Evolutionary conservation across 2,113 vertebrate genomes (phyloP).

Genomic region (Pholis gunnellus): DNA sequence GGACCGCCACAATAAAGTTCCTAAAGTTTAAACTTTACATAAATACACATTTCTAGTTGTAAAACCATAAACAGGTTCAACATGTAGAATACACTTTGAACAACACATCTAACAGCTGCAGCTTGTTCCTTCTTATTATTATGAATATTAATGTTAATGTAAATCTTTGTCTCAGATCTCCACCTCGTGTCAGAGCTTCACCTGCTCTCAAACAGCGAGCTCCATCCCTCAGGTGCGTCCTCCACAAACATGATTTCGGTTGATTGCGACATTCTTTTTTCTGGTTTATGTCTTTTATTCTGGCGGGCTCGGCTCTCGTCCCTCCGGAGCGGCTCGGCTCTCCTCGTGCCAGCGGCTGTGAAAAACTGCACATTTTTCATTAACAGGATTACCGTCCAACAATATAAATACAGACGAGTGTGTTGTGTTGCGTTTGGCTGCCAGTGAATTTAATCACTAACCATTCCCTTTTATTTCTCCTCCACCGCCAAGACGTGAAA

Average conservation of each 20-base stretch:
- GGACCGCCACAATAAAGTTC: neutral
- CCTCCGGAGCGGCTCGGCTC: constrained; percentile 62
- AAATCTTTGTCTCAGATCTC: no score
- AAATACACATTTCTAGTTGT: no score
- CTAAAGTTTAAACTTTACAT: no score
- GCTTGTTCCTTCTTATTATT: no score
- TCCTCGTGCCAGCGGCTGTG: constrained; percentile 69
- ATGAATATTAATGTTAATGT: no score
- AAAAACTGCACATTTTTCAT: constrained; percentile 79
- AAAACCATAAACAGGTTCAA: no score
- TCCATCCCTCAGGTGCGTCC: constrained; percentile 25
- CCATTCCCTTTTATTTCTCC: constrained; percentile 63
- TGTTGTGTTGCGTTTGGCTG: constrained; percentile 56
- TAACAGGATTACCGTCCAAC: constrained; percentile 79
- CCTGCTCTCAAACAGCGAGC: constrained; percentile 44
- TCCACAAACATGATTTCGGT: constrained; percentile 44
- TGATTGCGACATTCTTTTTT: constrained; percentile 63
- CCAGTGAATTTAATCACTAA: constrained; percentile 83
- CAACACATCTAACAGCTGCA: no score
- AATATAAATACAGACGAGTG: constrained; percentile 73
- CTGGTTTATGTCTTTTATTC: constrained; percentile 64
- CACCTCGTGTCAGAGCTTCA: constrained; percentile 9
- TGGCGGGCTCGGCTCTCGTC: constrained; percentile 56
- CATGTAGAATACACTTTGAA: no score
- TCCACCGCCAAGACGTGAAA: constrained; percentile 68